Conservation (phyloP, 2,888 invertebrate genomes). For the Drosophila melanosoma region DNA sequence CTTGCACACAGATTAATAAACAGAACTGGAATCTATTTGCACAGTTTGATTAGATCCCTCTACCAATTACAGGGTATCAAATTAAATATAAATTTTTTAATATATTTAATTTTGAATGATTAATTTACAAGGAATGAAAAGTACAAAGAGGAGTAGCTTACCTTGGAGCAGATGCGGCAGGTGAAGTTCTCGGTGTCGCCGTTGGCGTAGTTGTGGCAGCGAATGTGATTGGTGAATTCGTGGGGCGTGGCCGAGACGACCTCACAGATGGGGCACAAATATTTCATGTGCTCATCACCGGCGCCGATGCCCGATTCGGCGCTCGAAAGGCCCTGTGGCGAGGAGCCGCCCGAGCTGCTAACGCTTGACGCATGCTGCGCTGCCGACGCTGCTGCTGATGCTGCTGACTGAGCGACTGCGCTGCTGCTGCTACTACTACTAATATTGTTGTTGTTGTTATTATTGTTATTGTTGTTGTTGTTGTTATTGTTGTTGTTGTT, state of each 20-base stretch:
- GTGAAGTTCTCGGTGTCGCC: conserved; percentile 85
- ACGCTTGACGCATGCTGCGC: conserved; percentile 41
- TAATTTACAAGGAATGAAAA: no score
- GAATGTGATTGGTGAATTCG: conserved; percentile 89
- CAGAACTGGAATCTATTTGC: background rate
- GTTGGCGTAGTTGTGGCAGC: conserved; percentile 87
- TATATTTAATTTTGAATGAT: no score
- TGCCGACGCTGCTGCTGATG: conserved; percentile 29
- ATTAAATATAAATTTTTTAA: background rate
- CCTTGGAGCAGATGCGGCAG: conserved; percentile 85
- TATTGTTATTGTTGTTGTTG: conserved; percentile 18
- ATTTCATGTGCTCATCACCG: conserved; percentile 85
- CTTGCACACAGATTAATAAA: background rate
- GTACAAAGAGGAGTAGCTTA: conserved; percentile 57
- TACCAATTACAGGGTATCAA: background rate
- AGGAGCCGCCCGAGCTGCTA: conserved; percentile 83
- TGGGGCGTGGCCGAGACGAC: conserved; percentile 87
- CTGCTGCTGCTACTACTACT: conserved; percentile 18
- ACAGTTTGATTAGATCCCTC: background rate
- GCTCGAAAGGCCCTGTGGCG: conserved; percentile 66
- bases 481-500: conserved; percentile 18
- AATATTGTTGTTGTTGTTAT: conserved; percentile 13
- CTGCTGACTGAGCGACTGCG: conserved; percentile 13
- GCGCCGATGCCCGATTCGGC: conserved; percentile 78
- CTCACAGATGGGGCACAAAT: conserved; percentile 89